Conservation (phyloP, 2,113 vertebrate genomes). For the Bos javanicus region DNA sequence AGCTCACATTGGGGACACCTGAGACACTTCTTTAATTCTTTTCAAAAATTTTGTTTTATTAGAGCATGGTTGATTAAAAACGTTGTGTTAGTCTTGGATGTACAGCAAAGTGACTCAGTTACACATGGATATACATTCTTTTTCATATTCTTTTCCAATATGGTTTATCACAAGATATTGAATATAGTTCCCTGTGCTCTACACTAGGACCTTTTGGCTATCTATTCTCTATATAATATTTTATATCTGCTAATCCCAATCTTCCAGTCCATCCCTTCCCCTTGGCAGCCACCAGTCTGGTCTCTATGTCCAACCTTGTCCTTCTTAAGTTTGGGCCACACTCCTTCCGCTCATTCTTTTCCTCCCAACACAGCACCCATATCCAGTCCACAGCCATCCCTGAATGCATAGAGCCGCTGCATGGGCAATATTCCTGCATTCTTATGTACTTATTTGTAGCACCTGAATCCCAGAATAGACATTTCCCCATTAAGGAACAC, state of each 20-base stretch:
- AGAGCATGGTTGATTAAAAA: background rate
- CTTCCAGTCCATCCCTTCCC: background rate
- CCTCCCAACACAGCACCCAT: background rate
- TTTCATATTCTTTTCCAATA: background rate
- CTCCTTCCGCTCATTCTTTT: fast-evolving
- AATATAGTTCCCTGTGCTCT: background rate
- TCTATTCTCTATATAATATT: background rate
- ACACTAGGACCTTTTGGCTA: background rate
- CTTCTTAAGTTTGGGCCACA: background rate
- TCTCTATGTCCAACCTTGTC: background rate
- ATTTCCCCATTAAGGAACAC: background rate
- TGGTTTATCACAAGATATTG: background rate
- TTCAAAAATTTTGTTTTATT: background rate
- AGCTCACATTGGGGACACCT: background rate
- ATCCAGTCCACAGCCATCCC: background rate
- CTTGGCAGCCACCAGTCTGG: background rate
- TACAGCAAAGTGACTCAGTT: background rate
- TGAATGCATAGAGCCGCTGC: fast-evolving
- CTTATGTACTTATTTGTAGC: background rate
- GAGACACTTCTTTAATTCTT: background rate
- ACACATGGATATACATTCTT: background rate
- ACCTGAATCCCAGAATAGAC: background rate
- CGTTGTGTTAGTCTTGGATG: background rate
- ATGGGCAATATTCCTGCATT: background rate
- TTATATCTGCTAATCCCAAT: background rate